Evolutionary conservation across 2,888 invertebrate genomes (phyloP).

Genomic region (Biston stratarius): DNA sequence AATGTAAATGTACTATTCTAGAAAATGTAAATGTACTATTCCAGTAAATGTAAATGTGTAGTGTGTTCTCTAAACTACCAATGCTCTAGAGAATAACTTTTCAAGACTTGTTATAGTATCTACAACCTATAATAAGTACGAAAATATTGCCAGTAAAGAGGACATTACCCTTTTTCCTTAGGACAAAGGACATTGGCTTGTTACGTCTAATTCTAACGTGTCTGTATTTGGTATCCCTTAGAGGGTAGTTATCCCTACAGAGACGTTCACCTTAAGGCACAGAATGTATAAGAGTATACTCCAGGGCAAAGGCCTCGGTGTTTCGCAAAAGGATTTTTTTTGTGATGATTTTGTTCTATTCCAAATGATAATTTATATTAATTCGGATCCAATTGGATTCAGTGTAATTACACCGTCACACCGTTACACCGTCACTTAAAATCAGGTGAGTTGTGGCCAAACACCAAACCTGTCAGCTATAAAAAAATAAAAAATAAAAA

Average conservation of each 20-base stretch:
- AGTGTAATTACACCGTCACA: no score
- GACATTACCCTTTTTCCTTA: conserved; percentile 38
- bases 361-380: background rate
- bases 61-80: no score
- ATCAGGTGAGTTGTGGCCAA: no score
- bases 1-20: no score
- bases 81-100: no score
- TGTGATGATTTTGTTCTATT: background rate
- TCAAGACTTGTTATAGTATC: background rate
- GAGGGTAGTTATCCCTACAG: conserved; percentile 23
- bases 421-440: no score
- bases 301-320: conserved; percentile 31
- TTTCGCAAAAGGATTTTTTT: background rate
- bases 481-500: no score
- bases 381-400: no score
- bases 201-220: conserved; percentile 11
- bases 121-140: conserved; percentile 15
- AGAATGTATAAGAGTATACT: conserved; percentile 1
- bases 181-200: conserved; percentile 38
- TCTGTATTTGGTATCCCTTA: conserved; percentile 36
- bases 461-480: no score
- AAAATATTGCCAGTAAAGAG: conserved; percentile 22
- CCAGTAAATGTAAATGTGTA: no score
- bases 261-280: conserved; percentile 33
- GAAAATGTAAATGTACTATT: no score